Conservation (phyloP, 2,113 vertebrate genomes). For the Micronycteris hirsuta region DNA sequence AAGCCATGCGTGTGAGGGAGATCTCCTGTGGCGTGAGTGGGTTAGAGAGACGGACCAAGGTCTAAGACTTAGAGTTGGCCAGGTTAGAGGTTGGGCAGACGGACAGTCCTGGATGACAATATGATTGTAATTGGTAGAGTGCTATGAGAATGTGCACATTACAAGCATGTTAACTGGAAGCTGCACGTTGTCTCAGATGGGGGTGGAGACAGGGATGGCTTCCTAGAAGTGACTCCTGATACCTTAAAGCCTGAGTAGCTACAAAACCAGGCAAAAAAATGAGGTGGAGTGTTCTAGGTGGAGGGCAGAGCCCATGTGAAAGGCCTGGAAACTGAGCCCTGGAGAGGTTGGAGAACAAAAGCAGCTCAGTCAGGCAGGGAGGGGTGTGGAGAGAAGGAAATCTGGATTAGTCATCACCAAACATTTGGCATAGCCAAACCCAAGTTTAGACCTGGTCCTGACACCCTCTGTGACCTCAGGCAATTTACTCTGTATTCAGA, state of each 20-base stretch:
- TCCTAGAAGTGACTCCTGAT: background rate
- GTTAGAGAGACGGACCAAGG: background rate
- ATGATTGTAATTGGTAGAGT: background rate
- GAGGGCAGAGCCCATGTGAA: background rate
- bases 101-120: background rate
- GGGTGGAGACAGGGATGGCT: background rate
- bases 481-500: background rate
- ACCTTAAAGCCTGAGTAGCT: background rate
- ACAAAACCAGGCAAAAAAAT: background rate
- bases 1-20: background rate
- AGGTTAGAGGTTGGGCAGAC: background rate
- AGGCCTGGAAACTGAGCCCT: background rate
- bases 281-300: background rate
- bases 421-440: constrained; percentile 12
- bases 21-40: background rate
- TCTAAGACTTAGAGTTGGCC: background rate
- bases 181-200: background rate
- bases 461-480: constrained; percentile 26
- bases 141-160: background rate
- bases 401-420: constrained; percentile 15
- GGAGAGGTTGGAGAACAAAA: background rate
- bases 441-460: background rate
- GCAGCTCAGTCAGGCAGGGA: background rate
- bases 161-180: background rate
- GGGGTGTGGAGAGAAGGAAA: constrained; percentile 17